phyloP scores from a whole-genome alignment of 2,888 invertebrate species.

The Ormyrus rosae region DNA sequence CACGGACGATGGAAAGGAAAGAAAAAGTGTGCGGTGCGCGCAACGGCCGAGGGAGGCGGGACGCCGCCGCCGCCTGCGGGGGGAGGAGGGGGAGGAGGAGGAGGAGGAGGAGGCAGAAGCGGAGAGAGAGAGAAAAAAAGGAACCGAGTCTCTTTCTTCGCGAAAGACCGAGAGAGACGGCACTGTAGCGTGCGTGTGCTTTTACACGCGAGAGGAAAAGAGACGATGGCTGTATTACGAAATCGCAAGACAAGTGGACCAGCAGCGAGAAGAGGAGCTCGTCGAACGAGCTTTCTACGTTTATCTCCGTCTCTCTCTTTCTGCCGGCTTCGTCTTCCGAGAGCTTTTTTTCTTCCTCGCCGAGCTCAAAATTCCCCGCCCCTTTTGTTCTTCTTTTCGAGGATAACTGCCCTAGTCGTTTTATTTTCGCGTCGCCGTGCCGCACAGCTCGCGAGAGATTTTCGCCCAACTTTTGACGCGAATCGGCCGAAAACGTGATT shows the following conservation, averaged over 20 bases:
- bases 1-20: background rate
- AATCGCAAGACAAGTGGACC: constrained; percentile 63
- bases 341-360: background rate
- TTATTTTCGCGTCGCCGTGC: background rate
- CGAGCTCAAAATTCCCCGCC: constrained; percentile 9
- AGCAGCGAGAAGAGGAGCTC: constrained; percentile 59
- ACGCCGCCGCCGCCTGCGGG: background rate
- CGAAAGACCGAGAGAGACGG: constrained; percentile 19
- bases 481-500: no score
- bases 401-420: constrained; percentile 12
- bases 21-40: background rate
- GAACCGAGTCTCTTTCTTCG: constrained; percentile 5
- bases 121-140: background rate
- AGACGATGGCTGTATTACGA: constrained; percentile 66
- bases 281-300: constrained; percentile 55
- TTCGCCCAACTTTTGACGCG: background rate
- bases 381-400: constrained; percentile 27
- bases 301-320: constrained; percentile 27
- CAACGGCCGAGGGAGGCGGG: background rate
- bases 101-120: background rate
- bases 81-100: background rate
- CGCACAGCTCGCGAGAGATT: background rate
- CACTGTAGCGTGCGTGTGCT: no score
- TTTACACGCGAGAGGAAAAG: constrained; percentile 40
- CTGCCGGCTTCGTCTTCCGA: background rate